Evolutionary conservation across 2,888 invertebrate genomes (phyloP), one percentile per base, ranked within the genome.

Genomic region (Thymelicus acteon): DNA sequence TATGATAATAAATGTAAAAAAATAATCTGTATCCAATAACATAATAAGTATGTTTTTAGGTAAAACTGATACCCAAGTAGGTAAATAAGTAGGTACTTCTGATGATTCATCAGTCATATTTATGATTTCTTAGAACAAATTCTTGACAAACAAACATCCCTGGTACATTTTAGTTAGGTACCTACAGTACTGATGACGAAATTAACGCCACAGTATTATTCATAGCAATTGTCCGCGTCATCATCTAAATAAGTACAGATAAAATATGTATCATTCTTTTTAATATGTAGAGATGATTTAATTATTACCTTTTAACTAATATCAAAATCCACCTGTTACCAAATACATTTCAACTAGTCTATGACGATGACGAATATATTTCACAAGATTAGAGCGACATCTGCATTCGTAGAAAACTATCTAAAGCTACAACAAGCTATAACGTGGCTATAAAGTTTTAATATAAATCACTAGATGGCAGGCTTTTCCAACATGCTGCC

Each of bases 91-190:
- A 49, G 7, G 15, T 49, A 49, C 6, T 19, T 52, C 49, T 7
- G 49, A 52, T 19, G 8, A 7, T n/a, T 8, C 12, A 10, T 67
- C 60, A 67, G 15, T 67, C 58, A 67, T 58, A 40, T 37, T 15
- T 57, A 19, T 39, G 61, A 67, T 37, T 62, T 62, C 62, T 62
- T 62, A n/a, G 68, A 68, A 68, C 15, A 31, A 39, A 48, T 8
- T 52, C 75, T 74, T 74, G 76, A 74, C 72, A 19, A 67, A 61
- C 61, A 61, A 68, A 68, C 57, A 31, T 31, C 31, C 31, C 31
- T 31, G 47, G 52, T 61, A 44, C 57, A 61, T 49, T 60, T 60
- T 68, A 31, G 57, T 62, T 44, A 68, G 57, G 57, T 57, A 31
- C 31, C 47, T 62, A 62, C 19, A n/a, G n/a, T 2, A 19, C 37